Conservation (phyloP, 2,797 vertebrate species). For the Melanotaenia parkinsoni region DNA sequence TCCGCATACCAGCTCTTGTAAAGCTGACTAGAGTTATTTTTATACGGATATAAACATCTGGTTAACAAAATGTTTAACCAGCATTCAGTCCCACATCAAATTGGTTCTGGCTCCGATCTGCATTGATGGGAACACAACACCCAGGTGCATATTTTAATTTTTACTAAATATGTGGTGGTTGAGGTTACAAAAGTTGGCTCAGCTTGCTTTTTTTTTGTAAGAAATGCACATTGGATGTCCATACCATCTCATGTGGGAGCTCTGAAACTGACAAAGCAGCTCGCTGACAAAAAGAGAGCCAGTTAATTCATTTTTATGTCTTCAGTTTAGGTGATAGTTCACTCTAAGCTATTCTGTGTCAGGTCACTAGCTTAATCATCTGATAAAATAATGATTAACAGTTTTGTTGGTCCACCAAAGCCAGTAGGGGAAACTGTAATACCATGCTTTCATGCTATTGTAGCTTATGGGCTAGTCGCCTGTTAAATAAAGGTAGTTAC, state of each 20-base stretch:
- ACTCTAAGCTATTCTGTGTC: no score
- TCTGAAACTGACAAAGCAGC: neutral
- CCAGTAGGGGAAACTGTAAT: neutral
- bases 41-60: neutral
- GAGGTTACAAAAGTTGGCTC: no score
- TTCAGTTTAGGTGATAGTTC: no score
- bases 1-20: neutral
- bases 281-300: neutral
- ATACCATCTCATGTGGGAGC: neutral
- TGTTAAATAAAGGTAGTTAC: neutral
- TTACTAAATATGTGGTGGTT: neutral
- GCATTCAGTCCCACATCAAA: neutral
- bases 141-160: neutral
- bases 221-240: neutral
- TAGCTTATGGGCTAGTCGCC: neutral
- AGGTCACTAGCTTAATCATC: neutral
- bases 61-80: neutral
- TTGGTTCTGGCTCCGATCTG: no score
- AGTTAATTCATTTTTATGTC: no score
- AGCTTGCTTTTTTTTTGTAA: neutral
- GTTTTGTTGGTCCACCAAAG: neutral
- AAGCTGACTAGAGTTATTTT: neutral
- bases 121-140: neutral
- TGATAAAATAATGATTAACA: neutral
- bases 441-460: neutral